Conservation (phyloP, 2,113 vertebrate genomes). For the Stegostoma tigrinum region DNA sequence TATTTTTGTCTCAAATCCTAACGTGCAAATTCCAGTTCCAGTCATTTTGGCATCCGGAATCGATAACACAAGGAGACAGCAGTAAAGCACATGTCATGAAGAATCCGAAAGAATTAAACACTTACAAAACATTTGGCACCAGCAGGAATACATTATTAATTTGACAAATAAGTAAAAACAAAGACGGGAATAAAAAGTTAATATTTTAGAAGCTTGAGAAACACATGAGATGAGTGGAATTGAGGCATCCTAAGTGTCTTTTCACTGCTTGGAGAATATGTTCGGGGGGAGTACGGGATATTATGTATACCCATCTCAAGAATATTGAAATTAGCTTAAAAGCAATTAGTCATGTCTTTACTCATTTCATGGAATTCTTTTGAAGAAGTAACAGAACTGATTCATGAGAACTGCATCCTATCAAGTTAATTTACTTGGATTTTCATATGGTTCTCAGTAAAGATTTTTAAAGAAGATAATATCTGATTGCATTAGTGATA, state of each 20-base stretch:
- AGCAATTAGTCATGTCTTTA: not conserved
- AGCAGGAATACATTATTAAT: not conserved
- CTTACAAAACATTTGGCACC: not conserved
- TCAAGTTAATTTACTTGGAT: not conserved
- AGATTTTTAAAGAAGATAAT: not conserved
- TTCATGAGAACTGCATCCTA: not conserved
- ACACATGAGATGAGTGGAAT: not conserved
- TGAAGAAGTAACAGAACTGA: not conserved
- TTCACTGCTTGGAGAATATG: not conserved
- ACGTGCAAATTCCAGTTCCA: not conserved
- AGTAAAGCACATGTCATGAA: not conserved
- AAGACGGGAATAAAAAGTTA: not conserved
- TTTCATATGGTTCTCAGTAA: not conserved
- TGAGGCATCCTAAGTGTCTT: not conserved
- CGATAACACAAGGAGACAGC: conserved; percentile 1
- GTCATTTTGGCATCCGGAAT: not conserved
- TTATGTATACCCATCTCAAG: not conserved
- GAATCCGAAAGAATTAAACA: not conserved
- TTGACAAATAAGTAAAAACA: not conserved
- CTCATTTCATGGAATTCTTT: not conserved
- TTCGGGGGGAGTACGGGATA: not conserved
- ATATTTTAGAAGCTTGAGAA: not conserved
- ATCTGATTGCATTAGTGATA: not conserved
- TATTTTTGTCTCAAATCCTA: not conserved
- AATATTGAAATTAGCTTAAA: not conserved